Conservation (phyloP, 2,888 invertebrate species). For the Leptinotarsa peninsularis region DNA sequence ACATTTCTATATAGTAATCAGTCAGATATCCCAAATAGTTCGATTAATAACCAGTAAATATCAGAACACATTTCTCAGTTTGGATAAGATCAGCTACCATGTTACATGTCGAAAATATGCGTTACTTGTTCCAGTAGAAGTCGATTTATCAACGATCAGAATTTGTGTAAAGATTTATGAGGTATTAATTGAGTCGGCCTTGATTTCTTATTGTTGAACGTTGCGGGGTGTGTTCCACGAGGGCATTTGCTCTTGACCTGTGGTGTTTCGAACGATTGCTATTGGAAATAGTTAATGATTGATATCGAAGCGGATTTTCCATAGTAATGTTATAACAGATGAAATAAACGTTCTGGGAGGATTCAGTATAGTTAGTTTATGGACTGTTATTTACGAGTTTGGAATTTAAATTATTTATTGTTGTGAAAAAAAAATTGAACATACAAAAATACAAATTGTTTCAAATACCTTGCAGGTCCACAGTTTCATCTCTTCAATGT, state of each 20-base stretch:
- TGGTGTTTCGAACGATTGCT: background rate
- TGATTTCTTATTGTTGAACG: slow-evolving; percentile 6
- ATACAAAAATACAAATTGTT: no score
- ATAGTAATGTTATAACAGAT: background rate
- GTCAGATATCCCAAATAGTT: background rate
- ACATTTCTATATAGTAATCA: no score
- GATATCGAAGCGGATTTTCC: background rate
- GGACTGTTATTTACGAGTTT: no score
- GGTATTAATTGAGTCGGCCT: slow-evolving; percentile 13
- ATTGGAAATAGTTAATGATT: slow-evolving; percentile 2
- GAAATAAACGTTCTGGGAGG: no score
- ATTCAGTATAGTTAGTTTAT: no score
- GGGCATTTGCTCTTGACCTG: slow-evolving; percentile 13
- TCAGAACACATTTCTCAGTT: background rate
- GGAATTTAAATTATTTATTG: no score
- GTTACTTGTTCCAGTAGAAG: slow-evolving; percentile 21
- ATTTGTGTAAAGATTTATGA: slow-evolving; percentile 8
- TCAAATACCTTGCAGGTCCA: no score
- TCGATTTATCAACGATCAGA: slow-evolving; percentile 24
- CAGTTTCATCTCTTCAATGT: no score
- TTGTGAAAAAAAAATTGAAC: no score
- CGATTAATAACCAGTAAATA: background rate
- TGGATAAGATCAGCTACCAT: slow-evolving; percentile 26
- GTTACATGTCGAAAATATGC: slow-evolving; percentile 20
- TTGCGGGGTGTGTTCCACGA: slow-evolving; percentile 4